These are phyloP conservation scores for Pollenia griseotomentosa DNA, from an alignment of 2,888 invertebrate species.

Conservation along the genomic window DNA sequence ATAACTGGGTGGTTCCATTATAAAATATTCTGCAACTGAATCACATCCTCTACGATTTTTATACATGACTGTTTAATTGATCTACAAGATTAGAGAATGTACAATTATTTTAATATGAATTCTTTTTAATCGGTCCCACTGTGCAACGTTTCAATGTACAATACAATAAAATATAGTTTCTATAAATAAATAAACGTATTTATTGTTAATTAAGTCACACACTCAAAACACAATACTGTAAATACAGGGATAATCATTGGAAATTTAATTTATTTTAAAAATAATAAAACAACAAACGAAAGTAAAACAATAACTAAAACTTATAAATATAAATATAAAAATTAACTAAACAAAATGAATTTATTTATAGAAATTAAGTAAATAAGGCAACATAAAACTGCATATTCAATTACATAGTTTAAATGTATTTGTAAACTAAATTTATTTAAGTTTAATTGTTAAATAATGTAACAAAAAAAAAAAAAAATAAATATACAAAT, in stretches of 20 bases:
- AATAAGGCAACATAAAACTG: not conserved
- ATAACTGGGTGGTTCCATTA: too few species aligned
- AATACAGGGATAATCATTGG: conserved; percentile 24
- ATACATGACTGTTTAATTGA: too few species aligned
- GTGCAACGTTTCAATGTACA: too few species aligned
- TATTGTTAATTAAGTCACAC: conserved; percentile 6
- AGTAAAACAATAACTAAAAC: not conserved
- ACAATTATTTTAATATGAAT: too few species aligned
- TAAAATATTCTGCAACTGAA: too few species aligned
- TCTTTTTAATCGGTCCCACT: too few species aligned
- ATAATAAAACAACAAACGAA: not conserved
- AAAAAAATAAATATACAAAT: conserved; percentile 30
- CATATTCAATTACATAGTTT: conserved; percentile 1
- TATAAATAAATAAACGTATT: not conserved
- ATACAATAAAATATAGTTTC: too few species aligned
- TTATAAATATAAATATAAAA: not conserved
- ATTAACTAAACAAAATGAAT: conserved; percentile 51
- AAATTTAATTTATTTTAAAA: not conserved
- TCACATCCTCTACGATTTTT: too few species aligned
- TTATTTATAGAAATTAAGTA: conserved; percentile 48
- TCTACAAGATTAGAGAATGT: too few species aligned
- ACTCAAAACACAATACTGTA: not conserved
- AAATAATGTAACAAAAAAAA: conserved; percentile 32
- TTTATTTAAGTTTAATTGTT: conserved; percentile 35
- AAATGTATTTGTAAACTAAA: conserved; percentile 48